Percentiles rank a stretch among this genome's conserved stretches.
Evolutionary conservation across 92 coral and sea anemone genomes (phyloP).

Genomic region (Bergia puertoricense): DNA sequence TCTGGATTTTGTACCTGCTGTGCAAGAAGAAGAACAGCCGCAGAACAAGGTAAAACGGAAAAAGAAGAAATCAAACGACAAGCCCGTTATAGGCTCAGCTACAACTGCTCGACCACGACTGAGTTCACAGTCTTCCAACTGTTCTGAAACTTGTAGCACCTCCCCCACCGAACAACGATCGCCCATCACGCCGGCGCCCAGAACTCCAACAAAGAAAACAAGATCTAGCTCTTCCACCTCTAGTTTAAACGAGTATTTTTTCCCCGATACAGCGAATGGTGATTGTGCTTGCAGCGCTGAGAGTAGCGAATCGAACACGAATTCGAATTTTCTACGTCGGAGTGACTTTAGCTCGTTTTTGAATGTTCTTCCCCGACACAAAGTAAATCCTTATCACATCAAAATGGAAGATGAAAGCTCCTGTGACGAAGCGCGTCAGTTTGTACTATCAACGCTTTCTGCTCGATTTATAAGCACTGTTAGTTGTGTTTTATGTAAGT

Average conservation of each 20-base stretch:
- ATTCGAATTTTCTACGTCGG: slow-evolving; percentile 80
- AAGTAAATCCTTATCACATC: slow-evolving; percentile 96
- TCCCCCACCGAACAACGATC: slow-evolving; percentile 78
- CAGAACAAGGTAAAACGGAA: slow-evolving; percentile 73
- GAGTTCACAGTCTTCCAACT: slow-evolving; percentile 85
- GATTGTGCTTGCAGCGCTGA: slow-evolving; percentile 67
- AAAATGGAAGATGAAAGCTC: slow-evolving; percentile 96
- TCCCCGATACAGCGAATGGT: slow-evolving; percentile 73
- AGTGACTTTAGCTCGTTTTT: slow-evolving; percentile 92
- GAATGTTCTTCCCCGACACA: slow-evolving; percentile 93
- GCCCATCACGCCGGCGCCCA: slow-evolving; percentile 86
- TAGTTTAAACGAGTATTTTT: slow-evolving; percentile 62
- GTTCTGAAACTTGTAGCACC: slow-evolving; percentile 66
- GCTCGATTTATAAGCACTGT: slow-evolving; percentile 75
- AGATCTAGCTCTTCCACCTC: slow-evolving; percentile 59
- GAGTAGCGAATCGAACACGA: slow-evolving; percentile 57
- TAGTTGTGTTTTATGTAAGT: slow-evolving; percentile 88
- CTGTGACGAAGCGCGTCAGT: slow-evolving; percentile 89
- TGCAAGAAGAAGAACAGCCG: slow-evolving; percentile 73
- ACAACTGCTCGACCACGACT: slow-evolving; percentile 70
- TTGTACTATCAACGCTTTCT: slow-evolving; percentile 85
- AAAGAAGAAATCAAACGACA: slow-evolving; percentile 92
- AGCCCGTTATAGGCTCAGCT: slow-evolving; percentile 75
- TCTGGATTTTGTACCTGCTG: slow-evolving; percentile 79
- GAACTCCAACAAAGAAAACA: slow-evolving; percentile 88